These are phyloP conservation scores for Astropecten irregularis DNA, from an alignment of 53 echinoderm and acorn worm genomes.

Conservation along the genomic window DNA sequence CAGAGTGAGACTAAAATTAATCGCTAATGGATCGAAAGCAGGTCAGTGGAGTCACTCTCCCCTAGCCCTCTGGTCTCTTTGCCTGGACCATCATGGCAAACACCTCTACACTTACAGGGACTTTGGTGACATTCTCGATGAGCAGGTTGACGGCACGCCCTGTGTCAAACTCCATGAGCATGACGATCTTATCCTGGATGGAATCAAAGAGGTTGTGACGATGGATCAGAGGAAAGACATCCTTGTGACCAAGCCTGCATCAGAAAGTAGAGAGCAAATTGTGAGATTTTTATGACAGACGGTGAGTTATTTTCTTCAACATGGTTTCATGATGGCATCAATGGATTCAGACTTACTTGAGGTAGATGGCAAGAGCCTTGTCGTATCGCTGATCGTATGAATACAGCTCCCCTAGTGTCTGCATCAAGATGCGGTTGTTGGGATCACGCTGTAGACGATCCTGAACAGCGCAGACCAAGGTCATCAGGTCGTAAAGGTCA, in stretches of 20 bases:
- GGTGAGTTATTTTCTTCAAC: too few relatives aligned
- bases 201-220: conserved; percentile 88
- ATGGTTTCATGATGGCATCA: too few relatives aligned
- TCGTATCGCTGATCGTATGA: conserved; percentile 94
- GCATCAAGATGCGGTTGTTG: conserved; percentile 71
- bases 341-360: too few relatives aligned
- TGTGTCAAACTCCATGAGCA: conserved; percentile 88
- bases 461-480: conserved; percentile 83
- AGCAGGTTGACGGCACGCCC: conserved; percentile 79
- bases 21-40: too few relatives aligned
- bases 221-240: conserved; percentile 89
- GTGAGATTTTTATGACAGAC: too few relatives aligned
- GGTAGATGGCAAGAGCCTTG: conserved; percentile 91
- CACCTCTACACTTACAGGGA: conserved; percentile 76
- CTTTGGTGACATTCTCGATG: conserved; percentile 82
- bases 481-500: conserved; percentile 93
- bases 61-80: too few relatives aligned
- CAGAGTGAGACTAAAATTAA: too few relatives aligned
- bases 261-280: neutral
- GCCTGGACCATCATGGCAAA: too few relatives aligned
- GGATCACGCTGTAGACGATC: conserved; percentile 75
- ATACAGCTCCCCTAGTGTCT: conserved; percentile 91
- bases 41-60: too few relatives aligned
- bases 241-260: conserved; percentile 84
- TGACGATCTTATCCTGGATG: conserved; percentile 92